A percentile compares a stretch with the other conserved stretches of the same genome.
These are phyloP conservation scores for Ptychadena robeensis DNA, from an alignment of 2,797 vertebrate genomes.

Conservation along the genomic window DNA sequence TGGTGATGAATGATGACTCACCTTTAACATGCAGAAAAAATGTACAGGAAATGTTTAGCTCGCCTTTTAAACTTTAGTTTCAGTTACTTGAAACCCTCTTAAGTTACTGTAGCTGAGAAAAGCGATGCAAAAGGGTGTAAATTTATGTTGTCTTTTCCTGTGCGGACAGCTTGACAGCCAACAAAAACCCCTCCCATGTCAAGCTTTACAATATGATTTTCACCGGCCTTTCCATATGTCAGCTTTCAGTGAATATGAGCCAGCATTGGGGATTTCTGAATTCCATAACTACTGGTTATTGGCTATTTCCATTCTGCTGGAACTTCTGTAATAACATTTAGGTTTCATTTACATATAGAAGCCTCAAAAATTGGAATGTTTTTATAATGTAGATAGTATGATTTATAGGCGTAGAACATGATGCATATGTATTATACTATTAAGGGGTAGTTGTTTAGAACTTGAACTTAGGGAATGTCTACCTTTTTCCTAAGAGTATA, in stretches of 20 bases:
- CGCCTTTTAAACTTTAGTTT: neutral
- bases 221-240: neutral
- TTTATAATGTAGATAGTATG: too few species aligned
- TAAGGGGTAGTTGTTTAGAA: too few species aligned
- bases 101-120: neutral
- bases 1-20: neutral
- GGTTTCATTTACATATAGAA: too few species aligned
- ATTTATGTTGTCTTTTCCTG: neutral
- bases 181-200: neutral
- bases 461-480: too few species aligned
- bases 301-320: too few species aligned
- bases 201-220: neutral
- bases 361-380: too few species aligned
- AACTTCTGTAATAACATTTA: too few species aligned
- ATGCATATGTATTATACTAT: too few species aligned
- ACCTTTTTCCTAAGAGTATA: too few species aligned
- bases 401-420: too few species aligned
- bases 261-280: too few species aligned
- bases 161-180: neutral
- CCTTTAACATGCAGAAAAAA: neutral
- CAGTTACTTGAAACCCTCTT: slow-evolving; percentile 1
- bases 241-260: neutral
- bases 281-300: too few species aligned
- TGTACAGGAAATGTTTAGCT: neutral
- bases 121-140: neutral